A percentile compares a stretch with the other conserved stretches of the same genome.
These are phyloP conservation scores for Cydia pomonella DNA, from an alignment of 1,140 invertebrate species.

Conservation along the genomic window DNA sequence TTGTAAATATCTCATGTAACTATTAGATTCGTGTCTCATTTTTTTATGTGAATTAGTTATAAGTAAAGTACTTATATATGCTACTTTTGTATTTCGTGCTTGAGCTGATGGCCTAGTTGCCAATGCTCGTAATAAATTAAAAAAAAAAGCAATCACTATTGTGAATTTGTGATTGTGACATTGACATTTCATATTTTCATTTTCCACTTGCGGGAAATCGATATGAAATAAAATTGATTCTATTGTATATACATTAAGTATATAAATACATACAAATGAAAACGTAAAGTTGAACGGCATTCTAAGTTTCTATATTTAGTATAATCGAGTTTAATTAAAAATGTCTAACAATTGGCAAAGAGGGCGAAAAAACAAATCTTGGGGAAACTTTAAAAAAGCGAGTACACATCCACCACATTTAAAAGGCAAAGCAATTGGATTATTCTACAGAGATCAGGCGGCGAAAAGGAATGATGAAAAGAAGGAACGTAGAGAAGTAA, in stretches of 20 bases:
- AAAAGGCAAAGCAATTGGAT: conserved; percentile 6
- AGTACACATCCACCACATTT: not conserved
- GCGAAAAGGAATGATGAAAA: not conserved
- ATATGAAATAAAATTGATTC: conserved; percentile 9
- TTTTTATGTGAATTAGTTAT: too few relatives aligned
- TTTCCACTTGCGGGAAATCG: not conserved
- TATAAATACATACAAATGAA: not conserved
- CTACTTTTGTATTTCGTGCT: too few relatives aligned
- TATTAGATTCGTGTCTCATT: too few relatives aligned
- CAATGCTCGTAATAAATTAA: too few relatives aligned
- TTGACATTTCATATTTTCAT: not conserved
- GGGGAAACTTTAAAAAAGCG: conserved; percentile 1
- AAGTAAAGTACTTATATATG: too few relatives aligned
- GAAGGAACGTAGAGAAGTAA: not conserved
- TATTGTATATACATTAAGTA: not conserved
- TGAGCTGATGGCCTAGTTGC: too few relatives aligned
- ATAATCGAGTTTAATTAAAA: not conserved
- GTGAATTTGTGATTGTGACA: too few relatives aligned
- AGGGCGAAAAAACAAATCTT: not conserved
- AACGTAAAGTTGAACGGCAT: too few relatives aligned
- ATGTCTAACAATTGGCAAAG: not conserved
- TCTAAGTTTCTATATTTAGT: too few relatives aligned
- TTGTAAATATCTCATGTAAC: too few relatives aligned
- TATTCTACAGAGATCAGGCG: not conserved
- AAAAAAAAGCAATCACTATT: too few relatives aligned